phyloP scores from a whole-genome alignment of 2,113 vertebrate genomes.

The Syrmaticus mikado region DNA sequence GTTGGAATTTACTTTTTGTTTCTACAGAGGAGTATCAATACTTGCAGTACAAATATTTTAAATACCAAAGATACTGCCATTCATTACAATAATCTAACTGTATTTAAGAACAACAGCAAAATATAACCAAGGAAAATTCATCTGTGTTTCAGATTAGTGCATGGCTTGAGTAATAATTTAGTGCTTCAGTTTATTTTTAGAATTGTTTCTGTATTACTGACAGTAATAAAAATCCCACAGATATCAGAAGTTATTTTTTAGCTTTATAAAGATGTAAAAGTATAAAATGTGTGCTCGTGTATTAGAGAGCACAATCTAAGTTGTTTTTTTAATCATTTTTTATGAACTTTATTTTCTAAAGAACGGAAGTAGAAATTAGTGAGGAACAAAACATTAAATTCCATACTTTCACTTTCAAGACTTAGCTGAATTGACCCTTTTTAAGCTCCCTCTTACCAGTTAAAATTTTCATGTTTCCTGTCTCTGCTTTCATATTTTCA shows the following conservation, averaged over 20 bases:
- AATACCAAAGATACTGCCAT: not conserved
- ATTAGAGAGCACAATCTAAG: not conserved
- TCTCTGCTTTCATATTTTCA: not conserved
- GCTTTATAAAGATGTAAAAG: not conserved
- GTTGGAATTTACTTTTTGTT: not conserved
- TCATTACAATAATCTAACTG: not conserved
- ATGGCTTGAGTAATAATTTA: not conserved
- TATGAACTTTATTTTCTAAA: not conserved
- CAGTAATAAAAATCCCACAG: not conserved
- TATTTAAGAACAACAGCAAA: too few relatives aligned
- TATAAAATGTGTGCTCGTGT: not conserved
- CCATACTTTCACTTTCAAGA: constrained; percentile 18
- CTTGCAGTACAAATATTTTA: not conserved
- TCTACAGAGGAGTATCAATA: not conserved
- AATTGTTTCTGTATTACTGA: not conserved
- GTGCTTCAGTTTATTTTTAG: not conserved
- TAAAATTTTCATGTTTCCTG: not conserved
- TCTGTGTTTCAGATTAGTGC: not conserved
- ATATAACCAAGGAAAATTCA: not conserved
- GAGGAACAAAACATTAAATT: constrained; percentile 85
- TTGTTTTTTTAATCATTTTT: not conserved
- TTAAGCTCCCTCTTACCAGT: constrained; percentile 52
- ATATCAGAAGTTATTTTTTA: not conserved
- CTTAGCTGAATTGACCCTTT: constrained; percentile 32
- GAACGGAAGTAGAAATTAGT: not conserved